Percentiles rank a stretch among this genome's conserved stretches.
These are phyloP conservation scores for Camponotus floridanus DNA, from an alignment of 1,140 invertebrate species.

Conservation along the genomic window DNA sequence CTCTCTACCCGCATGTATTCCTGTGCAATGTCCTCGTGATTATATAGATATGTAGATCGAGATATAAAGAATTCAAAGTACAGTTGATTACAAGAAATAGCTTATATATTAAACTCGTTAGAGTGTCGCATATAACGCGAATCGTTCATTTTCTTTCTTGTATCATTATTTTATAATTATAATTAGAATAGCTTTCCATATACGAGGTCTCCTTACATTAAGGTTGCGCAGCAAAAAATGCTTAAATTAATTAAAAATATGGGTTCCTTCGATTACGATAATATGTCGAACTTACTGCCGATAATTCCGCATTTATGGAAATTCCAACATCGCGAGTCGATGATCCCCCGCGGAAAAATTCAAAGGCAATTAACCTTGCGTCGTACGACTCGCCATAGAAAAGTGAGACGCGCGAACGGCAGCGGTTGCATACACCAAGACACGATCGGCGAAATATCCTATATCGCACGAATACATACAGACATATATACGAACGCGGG, in stretches of 20 bases:
- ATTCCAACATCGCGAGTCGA: conserved; percentile 37
- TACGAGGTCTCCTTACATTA: neutral
- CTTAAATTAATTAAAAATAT: conserved; percentile 29
- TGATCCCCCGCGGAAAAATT: conserved; percentile 49
- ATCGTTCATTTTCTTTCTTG: neutral
- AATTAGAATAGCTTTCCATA: neutral
- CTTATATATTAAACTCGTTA: neutral
- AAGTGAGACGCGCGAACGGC: conserved; percentile 48
- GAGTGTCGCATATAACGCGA: neutral
- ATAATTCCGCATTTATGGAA: conserved; percentile 55
- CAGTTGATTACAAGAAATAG: neutral
- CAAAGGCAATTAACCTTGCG: conserved; percentile 54
- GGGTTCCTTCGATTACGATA: conserved; percentile 27
- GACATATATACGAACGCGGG: conserved; percentile 21
- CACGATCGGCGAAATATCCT: conserved; percentile 7
- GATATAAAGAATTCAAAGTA: conserved; percentile 10
- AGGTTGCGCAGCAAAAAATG: neutral
- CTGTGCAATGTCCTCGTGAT: neutral
- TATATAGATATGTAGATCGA: neutral
- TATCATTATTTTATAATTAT: neutral
- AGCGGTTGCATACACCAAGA: neutral
- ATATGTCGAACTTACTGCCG: conserved; percentile 23
- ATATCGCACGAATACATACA: conserved; percentile 41
- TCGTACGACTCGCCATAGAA: conserved; percentile 17
- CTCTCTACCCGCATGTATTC: neutral